phyloP scores from a whole-genome alignment of 2,888 invertebrate species.

The Tribolium freemani region DNA sequence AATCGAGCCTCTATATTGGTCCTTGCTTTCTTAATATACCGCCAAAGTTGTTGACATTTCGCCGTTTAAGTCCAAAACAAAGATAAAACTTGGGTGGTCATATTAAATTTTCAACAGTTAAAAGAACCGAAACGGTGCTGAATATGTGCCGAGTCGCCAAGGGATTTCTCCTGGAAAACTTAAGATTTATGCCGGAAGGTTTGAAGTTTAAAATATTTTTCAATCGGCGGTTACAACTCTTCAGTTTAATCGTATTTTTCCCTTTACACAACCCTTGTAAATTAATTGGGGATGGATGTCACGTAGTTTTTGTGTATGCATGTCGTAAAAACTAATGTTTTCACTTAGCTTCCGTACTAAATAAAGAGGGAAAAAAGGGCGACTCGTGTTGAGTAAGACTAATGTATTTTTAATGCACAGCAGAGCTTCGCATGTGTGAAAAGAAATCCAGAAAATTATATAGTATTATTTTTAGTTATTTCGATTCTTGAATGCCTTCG shows the following conservation, averaged over 20 bases:
- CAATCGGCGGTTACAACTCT: not conserved
- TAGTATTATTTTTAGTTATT: not conserved
- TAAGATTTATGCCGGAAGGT: not conserved
- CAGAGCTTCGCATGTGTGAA: conserved; percentile 16
- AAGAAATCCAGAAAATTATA: not conserved
- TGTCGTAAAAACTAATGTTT: conserved; percentile 13
- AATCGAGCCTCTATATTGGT: conserved; percentile 22
- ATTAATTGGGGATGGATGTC: conserved; percentile 3
- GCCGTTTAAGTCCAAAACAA: conserved; percentile 28
- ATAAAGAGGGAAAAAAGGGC: conserved; percentile 5
- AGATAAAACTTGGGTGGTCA: conserved; percentile 33
- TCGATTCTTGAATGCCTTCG: not conserved
- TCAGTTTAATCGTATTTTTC: not conserved
- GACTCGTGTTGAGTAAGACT: not conserved
- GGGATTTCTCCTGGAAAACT: not conserved
- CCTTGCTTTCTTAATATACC: conserved; percentile 32
- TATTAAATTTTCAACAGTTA: conserved; percentile 35
- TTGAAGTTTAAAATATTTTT: not conserved
- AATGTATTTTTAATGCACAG: conserved; percentile 20
- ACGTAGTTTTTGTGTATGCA: not conserved
- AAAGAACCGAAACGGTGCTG: not conserved
- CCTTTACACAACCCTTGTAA: not conserved
- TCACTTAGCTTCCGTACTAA: conserved; percentile 11
- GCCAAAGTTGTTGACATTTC: conserved; percentile 32
- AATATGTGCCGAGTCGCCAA: not conserved